Base-by-base conservation (phyloP, 1,140 invertebrate genomes). In the Drosophila asahinai region DNA sequence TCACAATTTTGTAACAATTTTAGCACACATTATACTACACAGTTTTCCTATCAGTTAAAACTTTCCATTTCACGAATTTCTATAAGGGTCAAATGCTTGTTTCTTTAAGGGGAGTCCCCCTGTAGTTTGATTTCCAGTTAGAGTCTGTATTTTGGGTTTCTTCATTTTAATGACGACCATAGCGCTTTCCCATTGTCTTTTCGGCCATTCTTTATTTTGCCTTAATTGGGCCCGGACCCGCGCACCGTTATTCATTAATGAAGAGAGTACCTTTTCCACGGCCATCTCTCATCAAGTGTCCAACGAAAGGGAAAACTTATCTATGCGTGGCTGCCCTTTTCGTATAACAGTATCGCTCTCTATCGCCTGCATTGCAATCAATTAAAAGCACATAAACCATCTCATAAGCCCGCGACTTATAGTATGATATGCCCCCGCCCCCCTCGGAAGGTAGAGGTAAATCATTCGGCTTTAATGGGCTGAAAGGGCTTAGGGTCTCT, bases 231-330 rank as follows among this genome's bases (percentile, higher is more conserved):
- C 60, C 62, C 65, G 55, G 58, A 81, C 52, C 42, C 27, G 38
- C 42, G 27, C 17, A 60, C 84, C 86, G 84, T 84, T 89, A 90
- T 70, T 75, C 86, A 72, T 84, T 89, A 89, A 90, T 78, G 81
- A 84, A 72, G 52, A 70, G 49, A 42, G 52, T 49, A 73, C 54
- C 51, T 51, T 40, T 70, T 71, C 49, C 66, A 47, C 40, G 19
- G 42, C 48, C 64, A 45, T 45, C 30, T 68, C 38, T 47, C 66
- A 72, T 59, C 40, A 36, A 71, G 67, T 59, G 51, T 33, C 54
- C 49, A 67, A 67, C 62, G 62, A 67, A 80, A 80, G 62, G 63
- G 72, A 86, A 77, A 82, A 64, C 59, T 25, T 57, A 73, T 62
- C 67, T 48, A 48, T 73, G 68, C 67, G 54, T 67, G 43, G 43